Conservation (phyloP, 1,140 invertebrate genomes). For the Aphaenogaster ashmeadi region DNA sequence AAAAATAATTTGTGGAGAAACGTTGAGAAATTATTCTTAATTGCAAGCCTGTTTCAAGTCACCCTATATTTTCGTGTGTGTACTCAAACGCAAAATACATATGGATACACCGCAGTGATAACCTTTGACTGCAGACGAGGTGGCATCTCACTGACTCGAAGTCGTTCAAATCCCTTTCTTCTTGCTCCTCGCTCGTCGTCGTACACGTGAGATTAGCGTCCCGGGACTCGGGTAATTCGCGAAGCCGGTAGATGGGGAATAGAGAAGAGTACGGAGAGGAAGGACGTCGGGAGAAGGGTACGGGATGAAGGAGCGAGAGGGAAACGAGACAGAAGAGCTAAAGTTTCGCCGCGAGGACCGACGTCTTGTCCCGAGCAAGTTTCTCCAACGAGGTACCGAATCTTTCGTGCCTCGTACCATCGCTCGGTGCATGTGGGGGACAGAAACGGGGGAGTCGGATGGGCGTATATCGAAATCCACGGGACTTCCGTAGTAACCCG, state of each 20-base stretch:
- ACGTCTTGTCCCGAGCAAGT: slow-evolving; percentile 66
- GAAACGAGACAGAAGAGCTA: slow-evolving; percentile 38
- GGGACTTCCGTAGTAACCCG: slow-evolving; percentile 45
- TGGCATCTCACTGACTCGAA: slow-evolving; percentile 39
- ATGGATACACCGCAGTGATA: neutral
- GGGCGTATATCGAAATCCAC: slow-evolving; percentile 3
- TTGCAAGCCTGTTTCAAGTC: neutral
- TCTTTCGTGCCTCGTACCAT: slow-evolving; percentile 61
- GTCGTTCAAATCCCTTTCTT: slow-evolving; percentile 68
- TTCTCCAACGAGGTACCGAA: slow-evolving; percentile 69
- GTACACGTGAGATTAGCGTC: slow-evolving; percentile 76
- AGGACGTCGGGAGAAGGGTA: neutral
- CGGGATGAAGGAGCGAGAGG: neutral
- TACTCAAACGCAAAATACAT: neutral
- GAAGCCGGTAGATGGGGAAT: slow-evolving; percentile 46
- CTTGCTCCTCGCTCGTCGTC: slow-evolving; percentile 62
- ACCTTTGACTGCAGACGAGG: slow-evolving; percentile 46
- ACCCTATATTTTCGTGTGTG: neutral
- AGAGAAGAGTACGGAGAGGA: neutral
- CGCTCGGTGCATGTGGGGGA: neutral
- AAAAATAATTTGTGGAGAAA: slow-evolving; percentile 3
- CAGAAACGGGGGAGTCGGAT: neutral
- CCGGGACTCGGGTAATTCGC: slow-evolving; percentile 74
- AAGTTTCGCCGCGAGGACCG: slow-evolving; percentile 68
- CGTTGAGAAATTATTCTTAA: neutral